phyloP scores from a whole-genome alignment of 2,113 vertebrate genomes.

The Petaurus breviceps region DNA sequence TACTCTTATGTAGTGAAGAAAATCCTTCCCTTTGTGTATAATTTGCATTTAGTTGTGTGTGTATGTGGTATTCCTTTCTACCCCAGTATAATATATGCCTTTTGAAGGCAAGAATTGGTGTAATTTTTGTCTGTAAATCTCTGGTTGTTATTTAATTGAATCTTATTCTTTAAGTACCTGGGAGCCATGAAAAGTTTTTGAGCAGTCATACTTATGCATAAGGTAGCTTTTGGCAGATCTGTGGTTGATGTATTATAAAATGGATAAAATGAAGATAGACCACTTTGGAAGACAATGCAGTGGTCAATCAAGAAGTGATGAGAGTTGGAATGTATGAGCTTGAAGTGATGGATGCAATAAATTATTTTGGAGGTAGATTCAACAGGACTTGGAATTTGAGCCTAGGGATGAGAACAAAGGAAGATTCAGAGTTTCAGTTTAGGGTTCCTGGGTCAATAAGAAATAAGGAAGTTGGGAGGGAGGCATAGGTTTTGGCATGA shows the following conservation, averaged over 20 bases:
- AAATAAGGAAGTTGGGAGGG: not conserved
- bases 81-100: not conserved
- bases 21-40: not conserved
- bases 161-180: not conserved
- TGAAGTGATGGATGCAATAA: not conserved
- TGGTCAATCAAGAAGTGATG: not conserved
- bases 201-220: not conserved
- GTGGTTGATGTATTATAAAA: not conserved
- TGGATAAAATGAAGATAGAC: not conserved
- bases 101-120: not conserved
- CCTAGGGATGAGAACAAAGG: not conserved
- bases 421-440: not conserved
- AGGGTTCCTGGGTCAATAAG: not conserved
- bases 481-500: not conserved
- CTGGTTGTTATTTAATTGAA: too few species aligned
- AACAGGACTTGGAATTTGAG: not conserved
- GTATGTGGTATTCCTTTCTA: not conserved
- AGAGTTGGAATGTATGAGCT: not conserved
- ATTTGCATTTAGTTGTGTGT: not conserved
- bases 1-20: not conserved
- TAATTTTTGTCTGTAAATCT: not conserved
- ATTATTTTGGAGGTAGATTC: not conserved
- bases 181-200: not conserved
- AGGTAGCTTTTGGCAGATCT: not conserved
- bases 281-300: not conserved